Percentiles rank a stretch among this genome's conserved stretches.
phyloP scores from a whole-genome alignment of 2,888 invertebrate genomes.

The Callosobruchus maculatus region DNA sequence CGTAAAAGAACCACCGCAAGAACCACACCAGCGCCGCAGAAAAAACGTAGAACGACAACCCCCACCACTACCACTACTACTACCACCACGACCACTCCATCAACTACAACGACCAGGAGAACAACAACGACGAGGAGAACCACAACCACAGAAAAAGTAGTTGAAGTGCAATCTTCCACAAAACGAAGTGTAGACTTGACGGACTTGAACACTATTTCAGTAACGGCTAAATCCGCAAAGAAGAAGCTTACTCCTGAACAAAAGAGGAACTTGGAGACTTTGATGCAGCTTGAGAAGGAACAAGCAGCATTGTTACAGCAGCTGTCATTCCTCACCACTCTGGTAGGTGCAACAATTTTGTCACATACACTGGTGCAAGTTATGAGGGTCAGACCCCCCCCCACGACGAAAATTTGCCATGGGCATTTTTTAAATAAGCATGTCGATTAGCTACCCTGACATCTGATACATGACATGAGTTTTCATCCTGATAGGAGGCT shows the following conservation, averaged over 20 bases:
- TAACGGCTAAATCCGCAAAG: constrained; percentile 27
- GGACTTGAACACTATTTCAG: constrained; percentile 11
- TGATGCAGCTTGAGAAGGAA: constrained; percentile 43
- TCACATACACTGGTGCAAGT: too few relatives aligned
- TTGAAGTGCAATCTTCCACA: constrained; percentile 7
- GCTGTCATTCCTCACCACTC: constrained; percentile 42
- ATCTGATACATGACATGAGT: too few relatives aligned
- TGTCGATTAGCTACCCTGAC: too few relatives aligned
- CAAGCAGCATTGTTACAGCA: constrained; percentile 45
- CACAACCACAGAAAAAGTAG: constrained; percentile 6
- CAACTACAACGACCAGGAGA: constrained; percentile 6
- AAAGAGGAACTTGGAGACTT: constrained; percentile 40
- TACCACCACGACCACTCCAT: constrained; percentile 9
- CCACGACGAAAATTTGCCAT: too few relatives aligned
- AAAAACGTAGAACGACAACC: constrained; percentile 6
- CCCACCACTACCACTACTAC: constrained; percentile 9
- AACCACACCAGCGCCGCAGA: constrained; percentile 2
- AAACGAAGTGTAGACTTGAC: constrained; percentile 12
- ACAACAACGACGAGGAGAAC: constrained; percentile 5
- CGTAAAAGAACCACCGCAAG: constrained; percentile 18
- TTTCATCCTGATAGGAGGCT: too few relatives aligned
- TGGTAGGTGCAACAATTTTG: constrained; percentile 30
- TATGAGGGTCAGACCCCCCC: too few relatives aligned
- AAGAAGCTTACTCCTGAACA: constrained; percentile 43
- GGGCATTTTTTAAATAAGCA: too few relatives aligned